Percentiles rank a stretch among this genome's conserved stretches.
These are phyloP conservation scores for Poeciliopsis infans DNA, from an alignment of 2,797 vertebrate species.

Conservation along the genomic window DNA sequence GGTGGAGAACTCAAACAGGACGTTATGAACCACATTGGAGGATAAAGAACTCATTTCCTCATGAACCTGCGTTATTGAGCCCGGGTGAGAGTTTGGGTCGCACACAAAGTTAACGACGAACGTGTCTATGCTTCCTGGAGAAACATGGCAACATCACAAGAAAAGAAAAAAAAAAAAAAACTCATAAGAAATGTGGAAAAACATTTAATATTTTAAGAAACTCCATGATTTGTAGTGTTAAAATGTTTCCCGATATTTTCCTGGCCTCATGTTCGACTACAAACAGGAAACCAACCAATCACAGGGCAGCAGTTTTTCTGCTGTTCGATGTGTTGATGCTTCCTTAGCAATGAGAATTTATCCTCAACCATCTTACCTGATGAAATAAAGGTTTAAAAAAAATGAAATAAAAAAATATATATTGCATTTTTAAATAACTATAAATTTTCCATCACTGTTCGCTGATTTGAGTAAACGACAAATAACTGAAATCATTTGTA, in stretches of 20 bases:
- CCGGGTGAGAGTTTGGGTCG: slow-evolving; percentile 79
- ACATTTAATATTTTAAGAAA: not conserved
- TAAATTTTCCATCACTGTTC: too few relatives aligned
- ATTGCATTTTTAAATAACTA: too few relatives aligned
- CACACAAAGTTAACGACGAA: slow-evolving; percentile 91
- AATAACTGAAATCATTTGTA: not conserved
- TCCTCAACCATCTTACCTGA: too few relatives aligned
- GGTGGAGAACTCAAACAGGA: slow-evolving; percentile 90
- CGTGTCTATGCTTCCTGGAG: slow-evolving; percentile 78
- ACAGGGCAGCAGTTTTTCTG: too few relatives aligned
- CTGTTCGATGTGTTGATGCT: too few relatives aligned
- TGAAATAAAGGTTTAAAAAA: too few relatives aligned
- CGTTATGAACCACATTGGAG: slow-evolving; percentile 74
- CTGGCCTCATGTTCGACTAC: too few relatives aligned
- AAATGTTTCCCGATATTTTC: too few relatives aligned
- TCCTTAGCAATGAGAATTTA: too few relatives aligned
- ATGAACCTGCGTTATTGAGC: slow-evolving; percentile 77
- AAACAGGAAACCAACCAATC: not conserved
- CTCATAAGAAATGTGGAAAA: not conserved
- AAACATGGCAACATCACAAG: not conserved
- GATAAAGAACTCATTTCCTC: slow-evolving; percentile 81
- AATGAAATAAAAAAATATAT: too few relatives aligned
- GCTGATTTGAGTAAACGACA: not conserved
- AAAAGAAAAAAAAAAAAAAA: not conserved
- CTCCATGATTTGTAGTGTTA: too few relatives aligned